Conservation (phyloP, 1,140 invertebrate genomes). For the Papilio aristodemus region DNA sequence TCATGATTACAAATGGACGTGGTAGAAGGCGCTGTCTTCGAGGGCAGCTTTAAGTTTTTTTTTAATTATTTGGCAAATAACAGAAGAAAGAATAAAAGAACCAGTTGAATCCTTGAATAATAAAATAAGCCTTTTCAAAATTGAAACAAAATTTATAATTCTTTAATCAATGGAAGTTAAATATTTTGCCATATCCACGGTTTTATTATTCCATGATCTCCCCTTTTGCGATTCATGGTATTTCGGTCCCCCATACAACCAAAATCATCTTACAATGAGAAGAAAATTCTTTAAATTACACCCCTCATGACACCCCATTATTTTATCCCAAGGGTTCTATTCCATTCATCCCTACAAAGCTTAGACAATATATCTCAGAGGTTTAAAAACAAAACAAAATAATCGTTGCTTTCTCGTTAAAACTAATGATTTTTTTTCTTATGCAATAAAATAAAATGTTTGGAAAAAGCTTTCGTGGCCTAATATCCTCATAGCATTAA, state of each 20-base stretch:
- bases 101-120: too few relatives aligned
- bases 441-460: too few relatives aligned
- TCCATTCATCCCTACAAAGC: constrained; percentile 11
- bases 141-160: neutral
- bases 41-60: too few relatives aligned
- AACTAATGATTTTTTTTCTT: too few relatives aligned
- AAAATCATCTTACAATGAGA: constrained; percentile 71
- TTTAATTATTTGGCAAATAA: too few relatives aligned
- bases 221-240: constrained; percentile 61
- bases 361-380: constrained; percentile 9
- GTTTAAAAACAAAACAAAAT: neutral
- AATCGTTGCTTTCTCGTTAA: too few relatives aligned
- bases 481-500: too few relatives aligned
- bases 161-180: neutral
- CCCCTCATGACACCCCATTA: constrained; percentile 62
- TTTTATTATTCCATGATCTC: constrained; percentile 34
- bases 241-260: constrained; percentile 52
- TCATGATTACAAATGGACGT: too few relatives aligned
- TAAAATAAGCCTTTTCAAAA: too few relatives aligned
- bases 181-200: constrained; percentile 26
- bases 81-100: too few relatives aligned
- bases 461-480: too few relatives aligned
- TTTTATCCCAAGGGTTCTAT: constrained; percentile 48
- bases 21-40: too few relatives aligned
- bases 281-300: constrained; percentile 70